phyloP scores from a whole-genome alignment of 2,888 invertebrate genomes.

The Microplitis deprimator region DNA sequence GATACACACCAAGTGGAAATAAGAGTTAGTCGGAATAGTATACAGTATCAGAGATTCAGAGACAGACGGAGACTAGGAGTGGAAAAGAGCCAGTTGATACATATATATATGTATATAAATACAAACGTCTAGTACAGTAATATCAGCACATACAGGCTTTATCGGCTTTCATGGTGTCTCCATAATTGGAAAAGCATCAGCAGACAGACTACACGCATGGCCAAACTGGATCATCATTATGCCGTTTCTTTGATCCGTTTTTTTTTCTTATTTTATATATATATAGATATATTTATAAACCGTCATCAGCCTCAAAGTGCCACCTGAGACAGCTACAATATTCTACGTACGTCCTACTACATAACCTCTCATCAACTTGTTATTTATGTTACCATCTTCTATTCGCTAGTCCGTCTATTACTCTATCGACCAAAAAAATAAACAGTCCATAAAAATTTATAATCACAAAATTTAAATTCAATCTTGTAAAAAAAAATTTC shows the following conservation, averaged over 20 bases:
- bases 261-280: background rate
- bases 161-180: constrained; percentile 10
- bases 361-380: background rate
- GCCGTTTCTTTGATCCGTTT: constrained; percentile 32
- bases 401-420: background rate
- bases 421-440: too few relatives aligned
- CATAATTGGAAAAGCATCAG: constrained; percentile 24
- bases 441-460: too few relatives aligned
- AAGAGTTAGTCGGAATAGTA: background rate
- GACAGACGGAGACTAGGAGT: background rate
- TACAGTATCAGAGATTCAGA: background rate
- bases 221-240: constrained; percentile 34
- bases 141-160: background rate
- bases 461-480: too few relatives aligned
- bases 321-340: constrained; percentile 29
- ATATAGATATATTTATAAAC: background rate
- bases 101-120: background rate
- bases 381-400: constrained; percentile 3
- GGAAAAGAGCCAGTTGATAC: background rate
- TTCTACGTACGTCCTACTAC: background rate
- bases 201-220: constrained; percentile 30
- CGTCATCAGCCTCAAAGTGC: background rate
- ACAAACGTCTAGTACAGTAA: background rate
- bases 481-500: too few relatives aligned
- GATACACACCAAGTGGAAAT: background rate